Conservation (phyloP, 1,140 invertebrate genomes). For the Sesamia nonagrioides region DNA sequence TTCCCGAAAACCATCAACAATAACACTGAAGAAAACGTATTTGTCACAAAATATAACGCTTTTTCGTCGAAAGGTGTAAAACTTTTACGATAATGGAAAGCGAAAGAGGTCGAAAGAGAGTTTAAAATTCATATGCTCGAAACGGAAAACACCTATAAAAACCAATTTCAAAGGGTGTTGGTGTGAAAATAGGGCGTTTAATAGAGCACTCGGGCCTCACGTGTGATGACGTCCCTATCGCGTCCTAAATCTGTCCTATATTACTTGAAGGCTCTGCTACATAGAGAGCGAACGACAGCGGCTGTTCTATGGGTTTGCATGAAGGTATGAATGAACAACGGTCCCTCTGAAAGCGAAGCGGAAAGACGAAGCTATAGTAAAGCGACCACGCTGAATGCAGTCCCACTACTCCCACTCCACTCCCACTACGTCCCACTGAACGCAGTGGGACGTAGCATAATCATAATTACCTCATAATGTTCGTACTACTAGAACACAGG, state of each 20-base stretch:
- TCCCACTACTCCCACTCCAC: no score
- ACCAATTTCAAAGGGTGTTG: constrained; percentile 68
- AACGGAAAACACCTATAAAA: constrained; percentile 61
- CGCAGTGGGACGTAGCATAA: background rate
- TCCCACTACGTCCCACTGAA: no score
- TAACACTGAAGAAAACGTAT: constrained; percentile 16
- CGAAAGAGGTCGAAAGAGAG: constrained; percentile 59
- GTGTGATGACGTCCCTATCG: constrained; percentile 78
- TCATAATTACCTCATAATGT: no score
- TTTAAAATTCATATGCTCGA: constrained; percentile 56
- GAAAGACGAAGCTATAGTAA: background rate
- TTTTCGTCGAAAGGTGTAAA: constrained; percentile 31
- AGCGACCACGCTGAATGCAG: background rate
- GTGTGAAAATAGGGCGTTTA: constrained; percentile 74
- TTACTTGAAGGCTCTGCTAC: constrained; percentile 43
- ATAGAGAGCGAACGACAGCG: background rate
- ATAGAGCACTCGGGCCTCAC: constrained; percentile 63
- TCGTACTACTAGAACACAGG: no score
- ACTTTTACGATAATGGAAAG: constrained; percentile 46
- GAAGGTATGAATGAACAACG: no score
- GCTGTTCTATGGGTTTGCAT: constrained; percentile 5
- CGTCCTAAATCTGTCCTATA: constrained; percentile 77
- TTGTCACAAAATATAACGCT: constrained; percentile 26
- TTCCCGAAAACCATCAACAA: background rate
- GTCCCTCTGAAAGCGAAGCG: background rate